phyloP scores from a whole-genome alignment of 2,888 invertebrate genomes.

The Priocnemis perturbator region DNA sequence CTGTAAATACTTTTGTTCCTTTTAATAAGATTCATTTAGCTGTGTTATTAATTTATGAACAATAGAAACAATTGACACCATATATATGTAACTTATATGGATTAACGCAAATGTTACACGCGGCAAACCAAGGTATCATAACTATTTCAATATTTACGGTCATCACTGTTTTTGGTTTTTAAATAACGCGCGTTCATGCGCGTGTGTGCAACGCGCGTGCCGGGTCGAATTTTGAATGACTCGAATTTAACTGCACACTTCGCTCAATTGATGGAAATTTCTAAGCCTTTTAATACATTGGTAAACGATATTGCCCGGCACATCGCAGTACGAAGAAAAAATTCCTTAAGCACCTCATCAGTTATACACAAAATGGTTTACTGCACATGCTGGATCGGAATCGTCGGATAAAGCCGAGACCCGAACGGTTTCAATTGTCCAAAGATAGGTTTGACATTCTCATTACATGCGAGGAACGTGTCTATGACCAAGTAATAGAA shows the following conservation, averaged over 20 bases:
- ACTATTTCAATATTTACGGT: too few species aligned
- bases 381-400: conserved; percentile 99
- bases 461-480: conserved; percentile 97
- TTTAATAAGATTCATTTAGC: neutral
- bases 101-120: too few species aligned
- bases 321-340: neutral
- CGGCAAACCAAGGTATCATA: too few species aligned
- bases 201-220: too few species aligned
- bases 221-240: too few species aligned
- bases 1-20: too few species aligned
- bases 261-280: too few species aligned
- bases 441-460: conserved; percentile 95
- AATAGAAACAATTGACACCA: too few species aligned
- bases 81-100: too few species aligned
- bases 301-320: too few species aligned
- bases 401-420: conserved; percentile 93
- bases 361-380: conserved; percentile 98
- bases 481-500: conserved; percentile 98
- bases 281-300: too few species aligned
- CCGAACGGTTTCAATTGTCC: conserved; percentile 95
- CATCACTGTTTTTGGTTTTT: conserved; percentile 15
- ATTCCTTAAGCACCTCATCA: conserved; percentile 69
- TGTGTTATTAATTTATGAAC: neutral
- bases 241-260: too few species aligned
- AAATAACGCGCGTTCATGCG: neutral